Base-by-base conservation (phyloP, 2,113 vertebrate species). In the Falco punctatus region DNA sequence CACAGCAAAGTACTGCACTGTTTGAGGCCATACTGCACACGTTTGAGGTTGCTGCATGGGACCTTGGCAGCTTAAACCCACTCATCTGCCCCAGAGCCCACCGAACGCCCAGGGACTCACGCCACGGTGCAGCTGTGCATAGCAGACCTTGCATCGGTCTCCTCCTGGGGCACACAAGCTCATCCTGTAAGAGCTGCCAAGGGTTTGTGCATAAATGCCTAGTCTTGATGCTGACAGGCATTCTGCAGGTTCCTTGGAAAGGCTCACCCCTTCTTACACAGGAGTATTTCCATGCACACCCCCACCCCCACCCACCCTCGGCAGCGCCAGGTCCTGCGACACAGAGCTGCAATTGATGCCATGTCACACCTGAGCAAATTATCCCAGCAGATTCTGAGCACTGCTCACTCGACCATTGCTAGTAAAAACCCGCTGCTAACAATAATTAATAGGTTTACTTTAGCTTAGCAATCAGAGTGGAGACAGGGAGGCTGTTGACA, bases 41-140 rank as follows among this genome's bases (percentile, higher is more conserved):
- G 17, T 35, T 11, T 7, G n/a, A 38, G 55, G 59, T 13, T 1
- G 0, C 19, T 30, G 5, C 35, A 4, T 0, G 7, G 64, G 17
- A 48, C 15, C 18, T 10, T 4, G 19, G 81, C 52, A 48, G 59
- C 75, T 62, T 8, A 21, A 42, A 52, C 7, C 44, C 51, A 5
- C 62, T 28, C 10, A 1, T 10, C 16, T 5, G 27, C 70, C 69
- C 58, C 86, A 35, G 42, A 30, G 52, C 19, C 64, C 83, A 57
- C 35, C 83, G 6, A n/a, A 22, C 1, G 2, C 42, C 33, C 2
- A 0, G 14, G 5, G 75, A 59, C 20, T 52, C 13, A 2, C 4
- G n/a, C 52, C 46, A 33, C 2, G 2, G 30, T 2, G 17, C n/a
- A 10, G 17, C 6, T 13, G 22, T 18, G 52, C 49, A 49, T 0